Base-by-base conservation (phyloP, 1,140 invertebrate genomes). In the Melanaphis sacchari region DNA sequence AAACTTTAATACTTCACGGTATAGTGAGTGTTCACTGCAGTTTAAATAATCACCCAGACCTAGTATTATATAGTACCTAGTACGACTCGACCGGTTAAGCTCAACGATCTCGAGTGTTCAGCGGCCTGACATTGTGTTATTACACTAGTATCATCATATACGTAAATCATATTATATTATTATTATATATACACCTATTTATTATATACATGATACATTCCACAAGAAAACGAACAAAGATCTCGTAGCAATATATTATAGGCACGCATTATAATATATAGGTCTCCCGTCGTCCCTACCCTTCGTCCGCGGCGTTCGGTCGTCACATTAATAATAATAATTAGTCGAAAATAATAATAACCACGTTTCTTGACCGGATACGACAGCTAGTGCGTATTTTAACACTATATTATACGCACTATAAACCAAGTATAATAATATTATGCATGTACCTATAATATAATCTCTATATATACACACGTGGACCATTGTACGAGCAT, bases 321-420 rank as follows among this genome's bases (percentile, higher is more conserved):
- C n/a, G 59, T 81, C 36, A 81, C 76, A 38, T n/a, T 38, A 82
- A 82, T 82, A 76, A 81, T 38, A 82, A 82, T 82, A 82, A 82
- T 82, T 82, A 82, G 76, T 22, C 76, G 36, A 82, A 82, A 82
- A 82, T 82, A 82, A 82, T 82, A 38, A 82, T 82, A 82, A 82
- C 76, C 76, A 38, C 76, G 76, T 82, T 82, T 36, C 76, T 82
- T 36, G 36, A 38, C 36, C 76, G 76, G 76, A 82, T 82, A 82
- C 76, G 76, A 82, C 36, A 21, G 36, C n/a, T n/a, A 76, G n/a
- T 76, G 59, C 31, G 76, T 82, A 38, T 82, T 82, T 22, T 82
- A 82, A 82, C n/a, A 82, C 76, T 82, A 82, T 82, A 82, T 66
- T n/a, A 18, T 81, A 81, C n/a, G 76, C 36, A 81, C 76, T 38